Evolutionary conservation across 2,888 invertebrate species (phyloP), one percentile per base, ranked within the genome.

Genomic region (Sminthurinus aureus): DNA sequence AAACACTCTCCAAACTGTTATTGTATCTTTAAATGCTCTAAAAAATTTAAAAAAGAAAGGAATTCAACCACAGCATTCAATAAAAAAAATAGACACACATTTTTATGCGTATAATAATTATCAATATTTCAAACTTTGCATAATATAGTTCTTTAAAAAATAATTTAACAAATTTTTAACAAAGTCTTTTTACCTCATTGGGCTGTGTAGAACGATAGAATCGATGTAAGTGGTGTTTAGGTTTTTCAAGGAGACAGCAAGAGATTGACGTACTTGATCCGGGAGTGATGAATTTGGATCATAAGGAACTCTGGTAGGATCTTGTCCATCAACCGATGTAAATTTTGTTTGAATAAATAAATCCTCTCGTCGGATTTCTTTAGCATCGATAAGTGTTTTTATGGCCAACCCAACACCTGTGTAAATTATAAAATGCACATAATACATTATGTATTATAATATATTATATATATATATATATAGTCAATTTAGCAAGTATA

Each of bases 331-430:
- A 18, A 87, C 75, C 8, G 87, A 86, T 4, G 87, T 88, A 73
- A 87, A 88, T 75, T 88, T 88, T 3, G 88, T 88, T 79, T 88
- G 88, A 1, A 86, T 50, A 73, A 85, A 86, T 9, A 85, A n/a
- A 76, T 78, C 75, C 20, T 83, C 78, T 38, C 85, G 82, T 9
- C n/a, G 8, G 11, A 84, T 74, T 22, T 76, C 76, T 77, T 82
- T 64, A 24, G 26, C 20, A 3, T 38, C 79, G 13, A 85, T 71
- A 12, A 78, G 38, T n/a, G 50, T 74, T 64, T 83, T 81, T 18
- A 85, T 20, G 18, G 85, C 84, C 2, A 22, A 81, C 50, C 85
- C 85, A 15, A 85, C 85, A 12, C 80, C 88, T 38, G 6, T 38
- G 38, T 6, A n/a, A n/a, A 38, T 38, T 38, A 6, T 4, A 38